phyloP scores from a whole-genome alignment of 1,140 invertebrate genomes.

The Temnothorax longispinosus region DNA sequence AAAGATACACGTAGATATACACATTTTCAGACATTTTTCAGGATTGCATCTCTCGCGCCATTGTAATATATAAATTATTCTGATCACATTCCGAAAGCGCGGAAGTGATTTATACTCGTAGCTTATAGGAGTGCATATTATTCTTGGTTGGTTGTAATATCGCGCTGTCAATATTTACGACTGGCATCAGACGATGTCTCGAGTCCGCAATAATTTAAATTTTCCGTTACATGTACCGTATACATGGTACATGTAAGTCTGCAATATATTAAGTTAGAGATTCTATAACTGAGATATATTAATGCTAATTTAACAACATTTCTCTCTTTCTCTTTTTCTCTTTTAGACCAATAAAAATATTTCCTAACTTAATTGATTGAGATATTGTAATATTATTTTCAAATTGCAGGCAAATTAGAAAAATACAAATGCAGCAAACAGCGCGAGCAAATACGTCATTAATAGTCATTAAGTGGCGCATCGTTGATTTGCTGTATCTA shows the following conservation, averaged over 20 bases:
- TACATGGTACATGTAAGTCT: not conserved
- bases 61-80: slow-evolving; percentile 34
- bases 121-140: slow-evolving; percentile 16
- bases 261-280: not conserved
- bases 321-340: not conserved
- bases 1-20: not conserved
- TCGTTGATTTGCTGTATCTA: not conserved
- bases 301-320: not conserved
- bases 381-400: not conserved
- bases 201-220: slow-evolving; percentile 25
- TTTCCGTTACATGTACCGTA: not conserved
- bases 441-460: not conserved
- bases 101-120: slow-evolving; percentile 20
- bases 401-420: not conserved
- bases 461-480: not conserved
- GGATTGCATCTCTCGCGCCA: slow-evolving; percentile 7
- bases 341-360: not conserved
- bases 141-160: slow-evolving; percentile 43
- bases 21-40: not conserved
- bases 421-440: not conserved
- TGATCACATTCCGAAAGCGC: slow-evolving; percentile 5
- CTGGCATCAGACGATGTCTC: slow-evolving; percentile 23
- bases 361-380: not conserved
- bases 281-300: not conserved
- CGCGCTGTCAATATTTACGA: slow-evolving; percentile 42